These are phyloP conservation scores for Zophobas morio DNA, from an alignment of 1,140 invertebrate genomes.

Conservation along the genomic window DNA sequence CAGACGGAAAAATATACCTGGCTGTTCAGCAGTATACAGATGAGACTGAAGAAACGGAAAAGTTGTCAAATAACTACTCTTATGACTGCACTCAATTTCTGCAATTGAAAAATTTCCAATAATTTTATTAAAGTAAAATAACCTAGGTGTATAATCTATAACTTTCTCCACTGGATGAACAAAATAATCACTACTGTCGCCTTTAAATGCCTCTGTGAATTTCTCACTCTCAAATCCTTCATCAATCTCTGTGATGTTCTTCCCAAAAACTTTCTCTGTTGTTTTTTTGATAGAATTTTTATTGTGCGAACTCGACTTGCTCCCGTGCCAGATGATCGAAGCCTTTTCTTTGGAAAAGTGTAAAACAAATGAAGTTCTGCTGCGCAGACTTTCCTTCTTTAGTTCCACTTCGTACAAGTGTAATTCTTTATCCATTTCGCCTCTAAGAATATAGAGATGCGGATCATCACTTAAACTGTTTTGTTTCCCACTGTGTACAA, in stretches of 20 bases:
- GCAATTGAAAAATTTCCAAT: constrained; percentile 52
- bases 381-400: constrained; percentile 51
- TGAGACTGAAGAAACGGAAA: constrained; percentile 59
- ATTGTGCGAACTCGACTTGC: constrained; percentile 14
- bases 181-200: constrained; percentile 40
- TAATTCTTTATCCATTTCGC: constrained; percentile 54
- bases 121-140: constrained; percentile 58
- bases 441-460: constrained; percentile 55
- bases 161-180: constrained; percentile 2
- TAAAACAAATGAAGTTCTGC: constrained; percentile 52
- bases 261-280: background rate
- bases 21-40: constrained; percentile 55
- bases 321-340: constrained; percentile 53
- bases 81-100: constrained; percentile 56
- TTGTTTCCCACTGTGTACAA: constrained; percentile 50
- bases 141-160: constrained; percentile 51
- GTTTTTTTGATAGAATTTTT: constrained; percentile 23
- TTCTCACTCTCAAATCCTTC: constrained; percentile 46
- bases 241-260: constrained; percentile 26
- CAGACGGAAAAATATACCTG: constrained; percentile 48
- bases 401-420: constrained; percentile 58
- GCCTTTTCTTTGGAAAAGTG: constrained; percentile 42
- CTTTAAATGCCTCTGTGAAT: constrained; percentile 42
- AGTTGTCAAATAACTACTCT: constrained; percentile 38
- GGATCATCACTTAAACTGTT: constrained; percentile 20